Evolutionary conservation across 2,888 invertebrate species (phyloP).

Genomic region (Chrysomela aeneicollis): DNA sequence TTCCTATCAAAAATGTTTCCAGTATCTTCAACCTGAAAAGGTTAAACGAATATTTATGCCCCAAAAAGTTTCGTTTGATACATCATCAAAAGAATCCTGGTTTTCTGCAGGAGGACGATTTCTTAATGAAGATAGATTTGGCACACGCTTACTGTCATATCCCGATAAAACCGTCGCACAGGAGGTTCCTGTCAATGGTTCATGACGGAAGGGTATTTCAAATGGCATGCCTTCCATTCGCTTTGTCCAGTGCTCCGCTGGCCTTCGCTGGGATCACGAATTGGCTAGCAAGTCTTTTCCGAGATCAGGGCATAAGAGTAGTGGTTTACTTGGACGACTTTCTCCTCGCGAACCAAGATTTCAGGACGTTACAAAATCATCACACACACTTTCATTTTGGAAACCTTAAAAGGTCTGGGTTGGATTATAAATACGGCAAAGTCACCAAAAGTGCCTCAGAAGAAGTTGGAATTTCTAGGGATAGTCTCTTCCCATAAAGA

Average conservation of each 20-base stretch:
- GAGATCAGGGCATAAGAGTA: conserved; percentile 33
- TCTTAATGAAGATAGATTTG: conserved; percentile 33
- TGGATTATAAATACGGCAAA: conserved; percentile 25
- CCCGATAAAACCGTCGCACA: conserved; percentile 25
- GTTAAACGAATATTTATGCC: conserved; percentile 23
- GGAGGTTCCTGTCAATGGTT: conserved; percentile 26
- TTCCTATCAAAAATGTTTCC: no score
- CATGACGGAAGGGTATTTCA: conserved; percentile 10
- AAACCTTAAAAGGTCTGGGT: conserved; percentile 10
- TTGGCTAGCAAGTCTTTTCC: conserved; percentile 38
- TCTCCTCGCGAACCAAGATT: conserved; percentile 4
- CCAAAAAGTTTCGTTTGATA: conserved; percentile 33
- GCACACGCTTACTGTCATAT: conserved; percentile 38
- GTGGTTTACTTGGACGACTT: conserved; percentile 45
- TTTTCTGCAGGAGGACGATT: conserved; percentile 34
- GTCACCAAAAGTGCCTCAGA: not conserved
- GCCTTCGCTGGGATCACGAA: conserved; percentile 41
- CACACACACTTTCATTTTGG: not conserved
- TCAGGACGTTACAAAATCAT: no score
- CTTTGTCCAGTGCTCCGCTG: no score
- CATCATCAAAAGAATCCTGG: conserved; percentile 32
- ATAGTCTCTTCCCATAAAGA: conserved; percentile 11
- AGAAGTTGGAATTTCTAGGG: conserved; percentile 18
- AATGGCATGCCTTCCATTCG: conserved; percentile 37
- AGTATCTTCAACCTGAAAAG: conserved; percentile 16